phyloP scores from a whole-genome alignment of 2,797 vertebrate species.

The Alectoris magna region DNA sequence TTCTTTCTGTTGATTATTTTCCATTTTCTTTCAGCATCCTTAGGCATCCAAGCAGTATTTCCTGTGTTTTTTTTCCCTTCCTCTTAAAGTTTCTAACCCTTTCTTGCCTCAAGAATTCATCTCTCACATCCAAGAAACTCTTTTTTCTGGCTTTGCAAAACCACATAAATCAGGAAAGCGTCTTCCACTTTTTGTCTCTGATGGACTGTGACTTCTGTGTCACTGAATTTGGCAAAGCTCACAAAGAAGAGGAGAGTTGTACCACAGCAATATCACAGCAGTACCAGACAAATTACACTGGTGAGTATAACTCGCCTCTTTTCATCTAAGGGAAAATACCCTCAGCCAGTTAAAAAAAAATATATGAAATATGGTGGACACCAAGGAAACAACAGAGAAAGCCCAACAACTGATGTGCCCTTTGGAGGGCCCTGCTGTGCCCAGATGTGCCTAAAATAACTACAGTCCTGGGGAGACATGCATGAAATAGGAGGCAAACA shows the following conservation, averaged over 20 bases:
- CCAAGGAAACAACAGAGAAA: neutral
- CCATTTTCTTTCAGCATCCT: neutral
- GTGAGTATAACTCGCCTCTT: neutral
- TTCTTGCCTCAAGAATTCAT: neutral
- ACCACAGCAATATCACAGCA: neutral
- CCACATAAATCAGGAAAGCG: neutral
- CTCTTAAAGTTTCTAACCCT: neutral
- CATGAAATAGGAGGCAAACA: neutral
- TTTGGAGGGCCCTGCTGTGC: neutral
- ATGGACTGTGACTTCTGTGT: neutral
- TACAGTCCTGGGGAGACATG: rapidly evolving
- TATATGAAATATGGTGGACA: neutral
- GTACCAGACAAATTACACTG: neutral
- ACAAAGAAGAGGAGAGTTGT: neutral
- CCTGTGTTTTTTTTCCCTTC: neutral
- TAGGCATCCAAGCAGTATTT: neutral
- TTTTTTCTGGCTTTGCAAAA: neutral
- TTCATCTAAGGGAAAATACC: neutral
- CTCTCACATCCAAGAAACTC: neutral
- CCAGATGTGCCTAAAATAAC: neutral
- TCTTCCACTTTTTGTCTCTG: neutral
- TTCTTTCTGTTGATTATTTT: neutral
- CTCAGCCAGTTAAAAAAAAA: neutral
- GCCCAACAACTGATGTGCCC: neutral
- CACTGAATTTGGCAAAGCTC: neutral